Percentiles rank a stretch among this genome's conserved stretches.
Conservation (phyloP, 2,113 vertebrate genomes). For the Rhea pennata region DNA sequence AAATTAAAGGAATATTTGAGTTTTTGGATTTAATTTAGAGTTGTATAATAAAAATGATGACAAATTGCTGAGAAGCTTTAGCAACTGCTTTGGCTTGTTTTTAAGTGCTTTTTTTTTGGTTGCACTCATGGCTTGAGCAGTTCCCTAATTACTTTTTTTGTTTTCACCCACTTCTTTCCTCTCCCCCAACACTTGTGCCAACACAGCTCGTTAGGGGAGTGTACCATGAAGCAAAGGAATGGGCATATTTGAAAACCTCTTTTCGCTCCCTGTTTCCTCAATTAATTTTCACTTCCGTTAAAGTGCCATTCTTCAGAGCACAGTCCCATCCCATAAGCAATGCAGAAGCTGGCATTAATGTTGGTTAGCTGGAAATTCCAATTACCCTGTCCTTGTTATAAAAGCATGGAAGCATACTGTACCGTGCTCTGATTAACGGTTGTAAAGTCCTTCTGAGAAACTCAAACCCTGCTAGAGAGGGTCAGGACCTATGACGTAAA, state of each 20-base stretch:
- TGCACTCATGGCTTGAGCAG: neutral
- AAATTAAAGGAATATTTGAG: neutral
- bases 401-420: neutral
- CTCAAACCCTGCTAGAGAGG: neutral
- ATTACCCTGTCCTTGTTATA: neutral
- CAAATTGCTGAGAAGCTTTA: neutral
- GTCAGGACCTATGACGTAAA: neutral
- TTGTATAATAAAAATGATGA: neutral
- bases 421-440: neutral
- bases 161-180: neutral
- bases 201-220: neutral
- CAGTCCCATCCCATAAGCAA: neutral
- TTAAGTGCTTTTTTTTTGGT: neutral
- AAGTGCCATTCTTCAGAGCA: neutral
- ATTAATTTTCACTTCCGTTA: neutral
- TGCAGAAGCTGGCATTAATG: accelerated
- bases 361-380: neutral
- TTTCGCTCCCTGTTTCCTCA: neutral
- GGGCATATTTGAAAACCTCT: neutral
- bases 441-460: neutral
- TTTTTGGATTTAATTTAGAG: neutral
- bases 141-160: neutral
- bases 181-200: neutral
- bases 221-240: neutral
- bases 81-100: neutral